Conservation (phyloP, 2,888 invertebrate genomes). For the Balanococcus diminutus region DNA sequence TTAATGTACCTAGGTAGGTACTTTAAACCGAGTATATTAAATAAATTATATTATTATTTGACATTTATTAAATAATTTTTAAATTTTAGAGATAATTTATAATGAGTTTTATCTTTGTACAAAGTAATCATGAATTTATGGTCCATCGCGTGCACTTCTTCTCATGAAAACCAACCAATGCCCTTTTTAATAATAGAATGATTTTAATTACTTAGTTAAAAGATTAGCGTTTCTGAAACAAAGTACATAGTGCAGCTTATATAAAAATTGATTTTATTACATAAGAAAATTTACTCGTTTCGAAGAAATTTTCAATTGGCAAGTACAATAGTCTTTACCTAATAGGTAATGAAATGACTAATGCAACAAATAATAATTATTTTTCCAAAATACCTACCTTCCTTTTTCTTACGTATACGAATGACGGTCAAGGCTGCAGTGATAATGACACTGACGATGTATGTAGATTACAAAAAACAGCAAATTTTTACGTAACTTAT, state of each 20-base stretch:
- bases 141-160: neutral
- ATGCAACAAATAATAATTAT: neutral
- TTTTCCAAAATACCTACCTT: slow-evolving; percentile 1
- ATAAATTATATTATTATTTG: neutral
- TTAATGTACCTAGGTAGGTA: neutral
- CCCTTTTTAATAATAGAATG: neutral
- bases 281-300: neutral
- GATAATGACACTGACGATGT: slow-evolving; percentile 20
- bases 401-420: neutral
- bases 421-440: slow-evolving; percentile 20
- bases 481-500: neutral
- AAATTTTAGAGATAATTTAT: neutral
- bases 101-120: neutral
- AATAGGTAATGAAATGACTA: neutral
- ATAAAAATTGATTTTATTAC: neutral
- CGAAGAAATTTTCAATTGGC: neutral
- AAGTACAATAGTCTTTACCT: no score
- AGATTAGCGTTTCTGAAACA: neutral
- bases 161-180: neutral
- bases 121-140: neutral
- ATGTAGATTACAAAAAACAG: neutral
- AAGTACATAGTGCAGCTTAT: neutral
- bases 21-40: no score
- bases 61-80: neutral
- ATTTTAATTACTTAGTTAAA: neutral